phyloP scores from a whole-genome alignment of 2,113 vertebrate species.

The Sigmodon hispidus region DNA sequence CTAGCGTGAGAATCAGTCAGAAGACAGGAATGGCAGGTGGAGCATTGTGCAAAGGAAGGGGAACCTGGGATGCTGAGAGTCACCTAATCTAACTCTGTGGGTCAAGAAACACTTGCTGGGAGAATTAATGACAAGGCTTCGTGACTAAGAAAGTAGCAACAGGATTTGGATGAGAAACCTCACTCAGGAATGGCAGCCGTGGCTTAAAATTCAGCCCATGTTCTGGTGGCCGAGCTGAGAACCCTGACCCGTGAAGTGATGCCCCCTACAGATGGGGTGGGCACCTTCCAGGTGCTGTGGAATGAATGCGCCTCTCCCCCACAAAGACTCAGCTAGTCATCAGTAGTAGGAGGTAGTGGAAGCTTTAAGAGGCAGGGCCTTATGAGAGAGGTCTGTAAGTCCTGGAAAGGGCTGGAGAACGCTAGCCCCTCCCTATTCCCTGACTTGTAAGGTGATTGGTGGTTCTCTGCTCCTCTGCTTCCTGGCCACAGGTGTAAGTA shows the following conservation, averaged over 20 bases:
- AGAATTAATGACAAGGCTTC: not conserved
- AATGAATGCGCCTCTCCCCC: not conserved
- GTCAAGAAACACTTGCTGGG: not conserved
- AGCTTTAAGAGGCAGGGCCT: not conserved
- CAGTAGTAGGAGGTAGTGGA: not conserved
- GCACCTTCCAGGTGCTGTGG: not conserved
- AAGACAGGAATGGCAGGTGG: not conserved
- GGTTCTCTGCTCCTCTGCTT: not conserved
- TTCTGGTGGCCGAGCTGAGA: not conserved
- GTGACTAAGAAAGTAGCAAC: not conserved
- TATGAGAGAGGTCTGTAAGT: not conserved
- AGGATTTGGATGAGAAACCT: not conserved
- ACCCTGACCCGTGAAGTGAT: not conserved
- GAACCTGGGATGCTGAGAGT: accelerated
- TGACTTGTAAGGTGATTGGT: not conserved
- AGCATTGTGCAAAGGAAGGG: accelerated
- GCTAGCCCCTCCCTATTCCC: not conserved
- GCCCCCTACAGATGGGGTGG: not conserved
- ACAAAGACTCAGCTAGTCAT: not conserved
- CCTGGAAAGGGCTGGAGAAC: not conserved
- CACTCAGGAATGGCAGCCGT: not conserved
- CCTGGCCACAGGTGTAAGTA: not conserved
- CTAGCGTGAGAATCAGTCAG: not conserved
- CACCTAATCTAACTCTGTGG: not conserved
- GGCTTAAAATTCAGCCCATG: not conserved